Conservation (phyloP, 2,797 vertebrate genomes). For the Chaenodraco wilsoni region DNA sequence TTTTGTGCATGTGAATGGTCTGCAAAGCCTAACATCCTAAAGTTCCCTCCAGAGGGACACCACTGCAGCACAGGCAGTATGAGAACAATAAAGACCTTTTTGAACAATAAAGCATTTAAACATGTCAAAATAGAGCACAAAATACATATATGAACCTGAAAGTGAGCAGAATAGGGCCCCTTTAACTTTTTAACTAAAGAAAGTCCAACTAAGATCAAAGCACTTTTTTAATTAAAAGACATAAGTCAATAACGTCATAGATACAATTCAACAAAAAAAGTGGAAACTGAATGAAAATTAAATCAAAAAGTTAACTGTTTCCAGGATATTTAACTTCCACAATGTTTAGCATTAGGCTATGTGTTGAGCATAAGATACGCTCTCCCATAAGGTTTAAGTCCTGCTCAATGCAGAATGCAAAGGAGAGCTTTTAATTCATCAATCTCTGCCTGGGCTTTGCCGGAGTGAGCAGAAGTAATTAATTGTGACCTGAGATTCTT, state of each 20-base stretch:
- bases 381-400: constrained; percentile 28
- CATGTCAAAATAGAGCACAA: no score
- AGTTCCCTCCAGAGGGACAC: no score
- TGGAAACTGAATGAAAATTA: neutral
- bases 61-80: no score
- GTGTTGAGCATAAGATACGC: constrained; percentile 6
- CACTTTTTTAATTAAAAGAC: neutral
- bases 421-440: constrained; percentile 43
- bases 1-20: no score
- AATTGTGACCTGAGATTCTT: constrained; percentile 27
- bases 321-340: neutral
- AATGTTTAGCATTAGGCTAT: neutral
- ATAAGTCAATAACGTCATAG: no score
- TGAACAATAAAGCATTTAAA: no score
- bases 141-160: no score
- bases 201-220: neutral
- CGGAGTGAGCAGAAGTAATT: constrained; percentile 30
- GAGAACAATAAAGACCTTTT: no score
- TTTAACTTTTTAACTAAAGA: neutral
- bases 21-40: no score
- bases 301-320: constrained; percentile 3
- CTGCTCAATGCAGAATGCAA: constrained; percentile 15
- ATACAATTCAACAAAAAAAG: neutral
- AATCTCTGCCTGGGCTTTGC: constrained; percentile 30
- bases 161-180: no score